Base-by-base conservation (phyloP, 1,140 invertebrate genomes). In the Delia radicum region DNA sequence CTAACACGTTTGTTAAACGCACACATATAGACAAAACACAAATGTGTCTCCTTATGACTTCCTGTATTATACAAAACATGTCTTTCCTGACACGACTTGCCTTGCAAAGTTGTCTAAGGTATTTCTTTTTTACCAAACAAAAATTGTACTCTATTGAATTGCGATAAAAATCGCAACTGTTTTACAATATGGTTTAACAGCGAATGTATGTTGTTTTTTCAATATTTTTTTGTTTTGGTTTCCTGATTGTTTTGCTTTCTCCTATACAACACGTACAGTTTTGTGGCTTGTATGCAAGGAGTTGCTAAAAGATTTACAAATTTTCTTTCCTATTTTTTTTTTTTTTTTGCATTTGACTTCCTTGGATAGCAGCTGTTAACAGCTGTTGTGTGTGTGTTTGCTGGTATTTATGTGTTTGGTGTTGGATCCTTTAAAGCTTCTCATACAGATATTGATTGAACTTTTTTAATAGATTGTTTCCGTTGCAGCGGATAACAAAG, bases 161-260 rank as follows among this genome's bases (percentile, higher is more conserved):
- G 48, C 48, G 48, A 55, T 55, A 55, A 55, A 55, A 55, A 55
- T 55, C 48, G 48, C 48, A 55, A 55, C 48, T n/a, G 48, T 55
- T 55, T 55, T 55, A 55, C 18, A 55, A 55, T 21, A 55, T 55
- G n/a, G 46, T 18, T 48, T 6, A n/a, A n/a, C n/a, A n/a, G 37
- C 37, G 2, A 42, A 12, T 42, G 37, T 12, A 42, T 42, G 37
- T 13, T 42, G 37, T 13, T n/a, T n/a, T n/a, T n/a, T n/a, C n/a
- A n/a, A n/a, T n/a, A n/a, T n/a, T n/a, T n/a, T 48, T n/a, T 21
- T 55, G 46, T 55, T 21, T 42, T 21, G 18, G 48, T 55, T 21
- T 55, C 10, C 8, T 42, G 37, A 42, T 42, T 55, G 48, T 55
- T 6, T 55, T 55, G 48, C 15, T 55, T 55, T 55, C 48, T n/a